Percentiles rank a stretch among this genome's conserved stretches.
These are phyloP conservation scores for Ceratina australensis DNA, from an alignment of 1,140 invertebrate species.

Conservation along the genomic window DNA sequence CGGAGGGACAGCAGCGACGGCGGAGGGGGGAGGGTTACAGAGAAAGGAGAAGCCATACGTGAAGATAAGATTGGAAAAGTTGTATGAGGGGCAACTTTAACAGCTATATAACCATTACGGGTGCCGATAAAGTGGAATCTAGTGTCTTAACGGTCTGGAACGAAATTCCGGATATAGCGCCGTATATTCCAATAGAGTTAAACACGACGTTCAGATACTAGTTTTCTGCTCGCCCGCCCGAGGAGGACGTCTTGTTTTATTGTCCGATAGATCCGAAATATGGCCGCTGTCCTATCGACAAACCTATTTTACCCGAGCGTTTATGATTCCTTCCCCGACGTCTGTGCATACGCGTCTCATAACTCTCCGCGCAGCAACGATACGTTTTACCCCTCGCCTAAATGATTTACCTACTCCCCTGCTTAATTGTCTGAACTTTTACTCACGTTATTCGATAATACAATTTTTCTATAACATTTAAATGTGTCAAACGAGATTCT, in stretches of 20 bases:
- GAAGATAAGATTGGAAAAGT: constrained; percentile 82
- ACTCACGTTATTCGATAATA: no score
- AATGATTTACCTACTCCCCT: no score
- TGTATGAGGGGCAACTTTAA: constrained; percentile 79
- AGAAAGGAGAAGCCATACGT: constrained; percentile 59
- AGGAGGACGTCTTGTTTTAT: constrained; percentile 49
- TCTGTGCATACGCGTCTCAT: no score
- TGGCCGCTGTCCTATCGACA: constrained; percentile 1
- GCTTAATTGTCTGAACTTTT: no score
- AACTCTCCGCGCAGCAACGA: background rate
- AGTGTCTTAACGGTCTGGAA: constrained; percentile 77
- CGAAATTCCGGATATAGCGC: constrained; percentile 76
- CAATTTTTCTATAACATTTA: no score
- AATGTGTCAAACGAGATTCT: no score
- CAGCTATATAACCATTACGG: constrained; percentile 80
- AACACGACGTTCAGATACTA: constrained; percentile 67
- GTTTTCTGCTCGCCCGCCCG: constrained; percentile 47
- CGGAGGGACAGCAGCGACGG: background rate
- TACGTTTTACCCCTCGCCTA: no score
- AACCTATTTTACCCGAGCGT: constrained; percentile 15
- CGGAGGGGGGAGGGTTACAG: constrained; percentile 1
- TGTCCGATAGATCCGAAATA: constrained; percentile 50
- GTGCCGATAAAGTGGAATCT: constrained; percentile 78
- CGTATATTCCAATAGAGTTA: constrained; percentile 75
- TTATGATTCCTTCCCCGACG: constrained; percentile 19